These are phyloP conservation scores for Ophiodon elongatus DNA, from an alignment of 2,113 vertebrate genomes.

Conservation along the genomic window DNA sequence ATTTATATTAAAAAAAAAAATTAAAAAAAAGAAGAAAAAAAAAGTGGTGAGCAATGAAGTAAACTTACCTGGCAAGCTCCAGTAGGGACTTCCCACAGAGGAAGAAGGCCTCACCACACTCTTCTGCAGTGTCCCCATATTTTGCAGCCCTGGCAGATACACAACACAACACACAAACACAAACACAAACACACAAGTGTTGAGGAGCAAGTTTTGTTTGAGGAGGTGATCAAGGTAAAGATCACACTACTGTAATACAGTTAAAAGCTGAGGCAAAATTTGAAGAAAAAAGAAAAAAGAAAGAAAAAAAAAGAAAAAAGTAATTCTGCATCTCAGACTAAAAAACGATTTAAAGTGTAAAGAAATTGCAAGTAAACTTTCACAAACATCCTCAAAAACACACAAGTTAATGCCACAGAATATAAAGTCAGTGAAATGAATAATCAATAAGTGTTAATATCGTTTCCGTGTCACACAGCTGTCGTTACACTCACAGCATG, in stretches of 20 bases:
- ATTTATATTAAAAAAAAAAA: no score
- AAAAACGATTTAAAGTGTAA: background rate
- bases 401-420: background rate
- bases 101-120: slow-evolving; percentile 97
- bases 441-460: no score
- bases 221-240: background rate
- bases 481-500: slow-evolving; percentile 90
- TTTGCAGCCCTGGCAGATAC: slow-evolving; percentile 87
- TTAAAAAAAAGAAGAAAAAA: no score
- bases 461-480: background rate
- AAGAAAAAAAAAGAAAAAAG: no score
- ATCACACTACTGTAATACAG: background rate
- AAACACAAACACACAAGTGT: no score
- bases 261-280: background rate
- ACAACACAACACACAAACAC: no score
- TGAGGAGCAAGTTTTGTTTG: background rate
- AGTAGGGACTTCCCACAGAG: slow-evolving; percentile 96
- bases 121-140: slow-evolving; percentile 95
- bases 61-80: slow-evolving; percentile 91
- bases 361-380: background rate
- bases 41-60: background rate
- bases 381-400: background rate
- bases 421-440: background rate
- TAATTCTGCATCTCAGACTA: background rate
- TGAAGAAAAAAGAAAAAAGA: no score